Percentiles rank a stretch among this genome's conserved stretches.
These are phyloP conservation scores for Nineta flava DNA, from an alignment of 2,888 invertebrate species.

Conservation along the genomic window DNA sequence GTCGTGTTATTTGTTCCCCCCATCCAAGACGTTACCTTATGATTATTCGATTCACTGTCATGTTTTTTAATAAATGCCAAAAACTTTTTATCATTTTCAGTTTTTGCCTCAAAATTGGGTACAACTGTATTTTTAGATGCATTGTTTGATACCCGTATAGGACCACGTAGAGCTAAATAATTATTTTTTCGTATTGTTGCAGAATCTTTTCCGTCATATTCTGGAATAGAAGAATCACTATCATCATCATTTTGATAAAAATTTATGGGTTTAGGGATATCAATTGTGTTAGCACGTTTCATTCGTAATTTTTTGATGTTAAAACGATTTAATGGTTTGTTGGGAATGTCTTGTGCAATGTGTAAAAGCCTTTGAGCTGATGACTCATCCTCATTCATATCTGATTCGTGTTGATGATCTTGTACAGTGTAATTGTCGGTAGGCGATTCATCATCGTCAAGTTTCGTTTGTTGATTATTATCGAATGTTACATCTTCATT, in stretches of 20 bases:
- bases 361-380: conserved; percentile 8
- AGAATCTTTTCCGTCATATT: conserved; percentile 21
- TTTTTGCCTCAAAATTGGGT: conserved; percentile 61
- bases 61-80: conserved; percentile 66
- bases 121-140: conserved; percentile 31
- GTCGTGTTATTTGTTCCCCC: neutral
- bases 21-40: conserved; percentile 8
- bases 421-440: neutral
- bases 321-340: conserved; percentile 29
- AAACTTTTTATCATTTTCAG: conserved; percentile 73
- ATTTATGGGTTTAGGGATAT: conserved; percentile 56
- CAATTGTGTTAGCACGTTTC: conserved; percentile 80
- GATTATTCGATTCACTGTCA: conserved; percentile 30
- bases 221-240: conserved; percentile 20
- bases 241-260: conserved; percentile 30
- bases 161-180: conserved; percentile 35
- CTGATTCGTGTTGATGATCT: conserved; percentile 1
- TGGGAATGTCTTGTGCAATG: conserved; percentile 18
- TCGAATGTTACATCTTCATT: neutral
- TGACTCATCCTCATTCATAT: conserved; percentile 4
- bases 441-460: neutral
- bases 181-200: conserved; percentile 21
- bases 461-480: neutral
- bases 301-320: conserved; percentile 55
- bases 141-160: conserved; percentile 36